phyloP scores from a whole-genome alignment of 2,113 vertebrate genomes.

The Xiphophorus hellerii region DNA sequence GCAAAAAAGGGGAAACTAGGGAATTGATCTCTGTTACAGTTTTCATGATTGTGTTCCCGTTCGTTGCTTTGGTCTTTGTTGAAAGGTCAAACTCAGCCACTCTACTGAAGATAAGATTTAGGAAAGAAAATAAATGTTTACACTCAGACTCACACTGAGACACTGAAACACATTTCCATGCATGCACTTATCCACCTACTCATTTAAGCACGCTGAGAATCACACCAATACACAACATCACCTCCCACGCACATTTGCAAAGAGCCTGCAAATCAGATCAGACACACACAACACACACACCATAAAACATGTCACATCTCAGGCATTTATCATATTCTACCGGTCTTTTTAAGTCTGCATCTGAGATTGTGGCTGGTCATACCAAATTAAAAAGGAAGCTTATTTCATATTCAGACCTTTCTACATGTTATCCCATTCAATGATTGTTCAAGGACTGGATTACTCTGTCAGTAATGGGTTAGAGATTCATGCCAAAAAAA shows the following conservation, averaged over 20 bases:
- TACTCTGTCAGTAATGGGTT: not conserved
- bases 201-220: slow-evolving; percentile 28
- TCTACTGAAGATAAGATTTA: slow-evolving; percentile 41
- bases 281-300: slow-evolving; percentile 4
- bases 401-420: slow-evolving; percentile 26
- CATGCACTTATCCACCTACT: slow-evolving; percentile 61
- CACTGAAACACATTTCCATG: slow-evolving; percentile 51
- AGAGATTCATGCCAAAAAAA: not conserved
- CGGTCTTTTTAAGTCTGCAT: slow-evolving; percentile 42
- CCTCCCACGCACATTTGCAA: slow-evolving; percentile 58
- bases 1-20: slow-evolving; percentile 12
- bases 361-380: slow-evolving; percentile 33
- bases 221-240: slow-evolving; percentile 39
- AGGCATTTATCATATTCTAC: slow-evolving; percentile 28
- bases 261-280: slow-evolving; percentile 20
- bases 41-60: slow-evolving; percentile 43
- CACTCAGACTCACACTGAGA: slow-evolving; percentile 30
- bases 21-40: slow-evolving; percentile 48
- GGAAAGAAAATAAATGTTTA: slow-evolving; percentile 46
- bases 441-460: slow-evolving; percentile 24
- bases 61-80: slow-evolving; percentile 32
- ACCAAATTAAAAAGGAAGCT: slow-evolving; percentile 14
- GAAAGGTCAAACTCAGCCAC: slow-evolving; percentile 63
- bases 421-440: slow-evolving; percentile 38
- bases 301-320: slow-evolving; percentile 16